Base-by-base conservation (phyloP, 2,888 invertebrate species). In the Cyclophora albipunctata region DNA sequence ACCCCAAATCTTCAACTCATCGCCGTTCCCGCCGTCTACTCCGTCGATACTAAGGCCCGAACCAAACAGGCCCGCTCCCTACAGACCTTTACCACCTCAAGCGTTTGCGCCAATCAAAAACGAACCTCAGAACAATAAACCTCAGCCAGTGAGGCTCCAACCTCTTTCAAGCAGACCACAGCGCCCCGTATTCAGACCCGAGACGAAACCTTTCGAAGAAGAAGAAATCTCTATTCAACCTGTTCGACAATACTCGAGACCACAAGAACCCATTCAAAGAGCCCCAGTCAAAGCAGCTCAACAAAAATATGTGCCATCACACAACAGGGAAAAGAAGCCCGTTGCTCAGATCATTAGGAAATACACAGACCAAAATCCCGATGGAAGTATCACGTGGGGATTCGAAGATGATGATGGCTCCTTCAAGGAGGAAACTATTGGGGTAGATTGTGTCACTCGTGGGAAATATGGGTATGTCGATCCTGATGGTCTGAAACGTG, bases 371-470 rank as follows among this genome's bases (percentile, higher is more conserved):
- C 95, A 95, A 74, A 94, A 95, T 68, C 89, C 91, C 34, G 94
- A 94, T 63, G 95, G 95, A 42, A 95, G 93, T 71, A 96, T 96
- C 64, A 93, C 94, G 0, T 96, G 96, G 96, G 96, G 96, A 46
- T 96, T 93, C 69, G 95, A 96, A 78, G 95, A 96, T 73, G 95
- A 95, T 64, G 96, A 96, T 67, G 96, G 96, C 34, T 93, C 94
- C 2, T 96, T 94, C 79, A 96, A 96, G 73, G 95, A 96, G 73
- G 95, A 96, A 84, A 90, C 92, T 5, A 94, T 95, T 62, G 96
- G 96, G 45, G 86, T 91, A 6, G 94, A 96, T 75, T 94, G 94
- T 67, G 78, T 94, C 53, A 93, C 93, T 6, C 91, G 93, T 57
- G 95, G 95, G 45, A 94, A 93, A 71, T 96, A 96, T 71, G 96